Conservation (phyloP, 2,113 vertebrate species). For the Equus quagga region DNA sequence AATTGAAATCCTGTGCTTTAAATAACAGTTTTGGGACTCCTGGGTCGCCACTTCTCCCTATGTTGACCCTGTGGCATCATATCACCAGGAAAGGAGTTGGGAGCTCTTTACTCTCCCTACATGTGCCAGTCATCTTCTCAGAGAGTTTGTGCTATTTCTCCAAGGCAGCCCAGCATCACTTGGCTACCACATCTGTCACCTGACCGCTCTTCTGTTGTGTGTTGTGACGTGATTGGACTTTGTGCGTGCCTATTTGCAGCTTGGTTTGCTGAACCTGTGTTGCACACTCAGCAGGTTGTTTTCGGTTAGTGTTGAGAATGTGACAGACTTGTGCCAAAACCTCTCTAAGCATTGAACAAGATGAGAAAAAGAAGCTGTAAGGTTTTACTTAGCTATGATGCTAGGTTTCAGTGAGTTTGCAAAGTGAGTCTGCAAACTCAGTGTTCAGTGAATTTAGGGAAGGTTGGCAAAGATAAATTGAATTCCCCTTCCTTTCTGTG, state of each 20-base stretch:
- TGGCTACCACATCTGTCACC: neutral
- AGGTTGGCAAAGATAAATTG: neutral
- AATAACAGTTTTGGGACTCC: neutral
- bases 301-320: neutral
- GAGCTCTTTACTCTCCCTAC: neutral
- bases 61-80: neutral
- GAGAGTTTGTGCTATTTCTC: neutral
- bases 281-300: neutral
- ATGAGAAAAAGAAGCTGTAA: neutral
- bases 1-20: constrained; percentile 25
- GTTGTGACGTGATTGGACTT: neutral
- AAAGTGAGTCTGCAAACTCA: neutral
- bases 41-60: rapidly evolving
- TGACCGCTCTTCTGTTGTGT: neutral
- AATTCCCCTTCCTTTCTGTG: neutral
- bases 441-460: neutral
- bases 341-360: neutral
- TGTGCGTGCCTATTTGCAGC: neutral
- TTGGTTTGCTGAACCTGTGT: neutral
- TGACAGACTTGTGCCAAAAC: neutral
- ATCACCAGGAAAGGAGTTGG: neutral
- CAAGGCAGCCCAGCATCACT: neutral
- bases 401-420: neutral
- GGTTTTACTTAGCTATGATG: neutral
- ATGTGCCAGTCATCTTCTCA: neutral